Evolutionary conservation across 2,888 invertebrate species (phyloP).

Genomic region (Gymnoscelis rufifasciata): DNA sequence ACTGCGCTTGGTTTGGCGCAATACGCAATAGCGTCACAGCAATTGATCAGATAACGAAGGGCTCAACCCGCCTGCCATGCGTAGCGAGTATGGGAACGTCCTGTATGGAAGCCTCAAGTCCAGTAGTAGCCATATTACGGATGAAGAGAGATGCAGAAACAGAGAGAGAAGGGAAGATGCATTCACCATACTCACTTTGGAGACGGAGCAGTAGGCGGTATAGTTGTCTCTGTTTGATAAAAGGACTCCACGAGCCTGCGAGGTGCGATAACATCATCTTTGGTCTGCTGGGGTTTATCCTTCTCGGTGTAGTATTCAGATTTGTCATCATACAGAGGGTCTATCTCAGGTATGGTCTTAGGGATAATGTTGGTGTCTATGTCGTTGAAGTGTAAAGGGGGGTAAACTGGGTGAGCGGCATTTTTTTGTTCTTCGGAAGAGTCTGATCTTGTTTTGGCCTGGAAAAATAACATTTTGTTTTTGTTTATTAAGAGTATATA

Average conservation of each 20-base stretch:
- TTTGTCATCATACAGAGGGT: not conserved
- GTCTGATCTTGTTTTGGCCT: constrained; percentile 36
- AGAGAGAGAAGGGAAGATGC: too few relatives aligned
- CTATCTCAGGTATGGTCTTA: constrained; percentile 9
- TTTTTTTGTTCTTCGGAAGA: constrained; percentile 32
- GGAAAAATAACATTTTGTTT: constrained; percentile 7
- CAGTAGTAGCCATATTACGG: too few relatives aligned
- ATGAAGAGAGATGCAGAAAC: too few relatives aligned
- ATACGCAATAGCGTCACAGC: too few relatives aligned
- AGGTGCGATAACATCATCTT: not conserved
- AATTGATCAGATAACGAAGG: too few relatives aligned
- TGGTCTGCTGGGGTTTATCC: not conserved
- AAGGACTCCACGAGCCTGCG: constrained; percentile 24
- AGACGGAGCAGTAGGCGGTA: constrained; percentile 16
- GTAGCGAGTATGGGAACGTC: too few relatives aligned
- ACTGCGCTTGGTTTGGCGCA: too few relatives aligned
- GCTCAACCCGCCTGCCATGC: too few relatives aligned
- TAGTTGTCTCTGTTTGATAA: constrained; percentile 21
- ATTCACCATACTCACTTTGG: constrained; percentile 21
- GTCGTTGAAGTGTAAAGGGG: constrained; percentile 43
- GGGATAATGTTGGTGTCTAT: constrained; percentile 42
- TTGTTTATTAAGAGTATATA: too few relatives aligned
- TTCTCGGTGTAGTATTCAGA: not conserved
- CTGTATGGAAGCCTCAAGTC: too few relatives aligned
- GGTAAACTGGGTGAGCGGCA: not conserved